These are phyloP conservation scores for Troides aeacus DNA, from an alignment of 2,888 invertebrate genomes.

Conservation along the genomic window DNA sequence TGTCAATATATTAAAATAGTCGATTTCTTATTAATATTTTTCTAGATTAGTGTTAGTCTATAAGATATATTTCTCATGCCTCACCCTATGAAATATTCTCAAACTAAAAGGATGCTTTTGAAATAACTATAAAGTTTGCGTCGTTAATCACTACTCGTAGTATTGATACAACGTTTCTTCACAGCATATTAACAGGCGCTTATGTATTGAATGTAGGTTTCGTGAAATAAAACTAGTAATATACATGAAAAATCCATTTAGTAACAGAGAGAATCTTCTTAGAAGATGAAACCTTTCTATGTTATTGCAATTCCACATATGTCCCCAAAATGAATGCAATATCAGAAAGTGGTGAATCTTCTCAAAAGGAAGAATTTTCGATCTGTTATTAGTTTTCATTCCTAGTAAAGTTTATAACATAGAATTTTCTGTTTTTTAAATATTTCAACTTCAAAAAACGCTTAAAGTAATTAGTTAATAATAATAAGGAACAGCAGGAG, in stretches of 20 bases:
- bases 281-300: conserved; percentile 18
- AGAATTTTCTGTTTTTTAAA: too few species aligned
- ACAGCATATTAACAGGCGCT: conserved; percentile 1
- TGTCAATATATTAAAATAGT: too few species aligned
- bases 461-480: too few species aligned
- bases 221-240: too few species aligned
- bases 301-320: conserved; percentile 14
- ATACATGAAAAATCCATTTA: too few species aligned
- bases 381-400: too few species aligned
- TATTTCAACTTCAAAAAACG: too few species aligned
- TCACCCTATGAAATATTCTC: neutral
- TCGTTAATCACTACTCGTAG: conserved; percentile 6
- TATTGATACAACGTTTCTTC: conserved; percentile 8
- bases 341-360: conserved; percentile 20
- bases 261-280: conserved; percentile 1
- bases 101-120: conserved; percentile 1
- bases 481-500: too few species aligned
- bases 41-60: too few species aligned
- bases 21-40: too few species aligned
- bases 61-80: neutral
- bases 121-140: conserved; percentile 1
- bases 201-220: neutral
- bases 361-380: neutral
- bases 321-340: conserved; percentile 18
- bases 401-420: too few species aligned